phyloP scores from a whole-genome alignment of 1,140 invertebrate genomes.

The Leptinotarsa defecta region DNA sequence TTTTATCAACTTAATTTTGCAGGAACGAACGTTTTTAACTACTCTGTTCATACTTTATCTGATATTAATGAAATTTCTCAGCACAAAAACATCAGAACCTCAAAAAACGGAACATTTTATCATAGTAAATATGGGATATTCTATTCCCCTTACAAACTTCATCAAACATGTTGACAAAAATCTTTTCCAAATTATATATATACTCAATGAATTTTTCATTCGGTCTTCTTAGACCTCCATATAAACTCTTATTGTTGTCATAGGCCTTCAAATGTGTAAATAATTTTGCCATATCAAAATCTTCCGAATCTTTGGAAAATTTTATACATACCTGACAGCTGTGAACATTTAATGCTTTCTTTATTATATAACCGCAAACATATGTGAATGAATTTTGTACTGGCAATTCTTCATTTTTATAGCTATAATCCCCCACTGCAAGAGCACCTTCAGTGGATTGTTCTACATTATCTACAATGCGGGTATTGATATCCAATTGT shows the following conservation, averaged over 20 bases:
- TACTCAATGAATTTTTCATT: conserved; percentile 6
- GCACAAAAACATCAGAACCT: too few relatives aligned
- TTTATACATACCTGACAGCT: conserved; percentile 1
- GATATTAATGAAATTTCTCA: not conserved
- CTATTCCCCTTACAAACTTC: not conserved
- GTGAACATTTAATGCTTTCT: conserved; percentile 1
- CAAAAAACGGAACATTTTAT: not conserved
- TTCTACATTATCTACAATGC: not conserved
- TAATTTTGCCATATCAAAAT: conserved; percentile 2
- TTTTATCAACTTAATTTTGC: not conserved
- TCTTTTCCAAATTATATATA: not conserved
- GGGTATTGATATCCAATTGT: conserved; percentile 1
- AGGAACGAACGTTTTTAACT: not conserved
- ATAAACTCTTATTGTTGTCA: conserved; percentile 4
- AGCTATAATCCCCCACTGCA: not conserved
- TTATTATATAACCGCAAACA: not conserved
- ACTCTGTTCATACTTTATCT: not conserved
- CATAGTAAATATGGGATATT: not conserved
- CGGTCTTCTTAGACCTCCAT: not conserved
- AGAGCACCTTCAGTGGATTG: not conserved
- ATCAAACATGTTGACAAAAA: not conserved
- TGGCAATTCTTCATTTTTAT: conserved; percentile 6
- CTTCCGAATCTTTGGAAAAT: conserved; percentile 1
- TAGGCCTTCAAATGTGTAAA: not conserved
- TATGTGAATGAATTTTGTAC: not conserved